These are phyloP conservation scores for Sialis fuliginosa DNA, from an alignment of 2,888 invertebrate genomes.

Conservation along the genomic window DNA sequence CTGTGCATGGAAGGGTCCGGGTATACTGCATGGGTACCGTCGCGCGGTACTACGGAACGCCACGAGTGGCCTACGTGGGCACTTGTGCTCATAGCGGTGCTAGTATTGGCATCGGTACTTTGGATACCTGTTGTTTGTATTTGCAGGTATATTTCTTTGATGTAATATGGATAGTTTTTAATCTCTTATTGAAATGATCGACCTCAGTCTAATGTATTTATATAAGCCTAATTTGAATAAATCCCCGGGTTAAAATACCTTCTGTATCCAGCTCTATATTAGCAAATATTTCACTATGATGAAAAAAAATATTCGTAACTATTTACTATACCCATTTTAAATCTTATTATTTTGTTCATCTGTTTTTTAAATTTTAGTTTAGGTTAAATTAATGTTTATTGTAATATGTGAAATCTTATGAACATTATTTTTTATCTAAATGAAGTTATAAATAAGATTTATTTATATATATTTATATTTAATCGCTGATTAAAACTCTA, in stretches of 20 bases:
- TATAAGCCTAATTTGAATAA: not conserved
- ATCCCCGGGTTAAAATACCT: too few relatives aligned
- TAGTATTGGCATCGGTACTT: constrained; percentile 63
- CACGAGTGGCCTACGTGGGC: constrained; percentile 84
- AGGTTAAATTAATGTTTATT: too few relatives aligned
- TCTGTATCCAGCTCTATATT: not conserved
- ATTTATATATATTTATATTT: too few relatives aligned
- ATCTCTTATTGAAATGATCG: not conserved
- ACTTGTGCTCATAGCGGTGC: constrained; percentile 47
- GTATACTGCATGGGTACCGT: constrained; percentile 69
- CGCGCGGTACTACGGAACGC: constrained; percentile 50
- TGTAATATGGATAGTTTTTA: not conserved
- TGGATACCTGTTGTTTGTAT: constrained; percentile 79
- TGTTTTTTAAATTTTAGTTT: too few relatives aligned
- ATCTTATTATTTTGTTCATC: too few relatives aligned
- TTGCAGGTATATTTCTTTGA: constrained; percentile 39
- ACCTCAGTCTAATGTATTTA: not conserved
- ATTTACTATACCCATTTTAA: too few relatives aligned
- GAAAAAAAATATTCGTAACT: too few relatives aligned
- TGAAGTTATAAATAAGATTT: too few relatives aligned
- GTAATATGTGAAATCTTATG: too few relatives aligned
- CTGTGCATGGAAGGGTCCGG: constrained; percentile 64
- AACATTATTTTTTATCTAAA: too few relatives aligned
- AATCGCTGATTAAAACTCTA: too few relatives aligned
- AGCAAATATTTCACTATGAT: too few relatives aligned